Base-by-base conservation (phyloP, 1,140 invertebrate genomes). In the Microplitis demolitor region DNA sequence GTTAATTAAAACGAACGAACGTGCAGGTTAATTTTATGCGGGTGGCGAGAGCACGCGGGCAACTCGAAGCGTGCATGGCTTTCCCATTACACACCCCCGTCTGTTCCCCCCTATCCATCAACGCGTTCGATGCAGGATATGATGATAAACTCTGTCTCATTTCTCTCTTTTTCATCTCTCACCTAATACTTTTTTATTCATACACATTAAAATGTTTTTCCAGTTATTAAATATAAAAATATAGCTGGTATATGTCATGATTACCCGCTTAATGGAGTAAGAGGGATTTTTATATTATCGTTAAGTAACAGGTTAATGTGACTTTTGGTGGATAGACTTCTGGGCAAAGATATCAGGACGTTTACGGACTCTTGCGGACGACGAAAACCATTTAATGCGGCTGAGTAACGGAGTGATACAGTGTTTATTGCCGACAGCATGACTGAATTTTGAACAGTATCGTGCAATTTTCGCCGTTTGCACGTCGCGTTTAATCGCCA, bases 11-110 rank as follows among this genome's bases (percentile, higher is more conserved):
- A 84, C 80, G 82, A 81, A 81, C 79, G 76, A 78, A 77, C 77
- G 77, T 80, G 83, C 80, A 79, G 80, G 82, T 86, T 86, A 86
- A 86, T 86, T 85, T 87, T 85, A 87, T 87, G 84, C 85, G 83
- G 79, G 78, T 83, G 82, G 78, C 79, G 76, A 83, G 80, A 80
- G 79, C 69, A 66, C 66, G 62, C 60, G 76, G 31, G 66, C 39
- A 50, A 24, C 58, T 72, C 79, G 69, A 78, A 71, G 67, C 79
- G 78, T 85, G 84, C 84, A 86, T 82, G 82, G 82, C 78, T 86
- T 87, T 86, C 82, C 83, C 84, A 87, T 86, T 87, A 85, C 79
- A 77, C 79, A 71, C 74, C 77, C 74, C 74, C 77, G 77, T 77
- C 62, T 54, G 60, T 69, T 76, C 74, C 75, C 77, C 77, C 78